A percentile compares a stretch with the other conserved stretches of the same genome.
phyloP scores from a whole-genome alignment of 2,113 vertebrate species.

The Pelvicachromis taeniatus region DNA sequence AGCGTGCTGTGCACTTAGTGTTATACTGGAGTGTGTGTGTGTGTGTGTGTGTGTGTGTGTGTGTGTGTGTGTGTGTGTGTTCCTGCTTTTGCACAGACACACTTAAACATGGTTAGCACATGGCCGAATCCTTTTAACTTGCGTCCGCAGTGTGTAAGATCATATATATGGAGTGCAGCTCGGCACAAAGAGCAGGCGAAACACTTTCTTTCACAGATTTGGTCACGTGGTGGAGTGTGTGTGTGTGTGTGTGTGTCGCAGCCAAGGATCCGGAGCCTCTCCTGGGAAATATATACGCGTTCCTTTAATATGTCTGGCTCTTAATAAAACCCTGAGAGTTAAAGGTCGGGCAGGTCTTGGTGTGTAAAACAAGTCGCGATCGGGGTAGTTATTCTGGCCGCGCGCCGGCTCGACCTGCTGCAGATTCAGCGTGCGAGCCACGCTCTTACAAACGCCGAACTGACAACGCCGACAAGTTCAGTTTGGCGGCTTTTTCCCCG shows the following conservation, averaged over 20 bases:
- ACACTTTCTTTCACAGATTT: not conserved
- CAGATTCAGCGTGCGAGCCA: not conserved
- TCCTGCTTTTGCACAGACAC: not conserved
- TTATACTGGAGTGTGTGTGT: not conserved
- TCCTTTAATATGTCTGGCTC: slow-evolving; percentile 42
- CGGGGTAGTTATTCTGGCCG: not conserved
- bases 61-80: not conserved
- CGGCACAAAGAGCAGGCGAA: not conserved
- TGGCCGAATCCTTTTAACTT: not conserved
- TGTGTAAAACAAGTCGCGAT: slow-evolving; percentile 21
- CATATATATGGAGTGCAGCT: not conserved
- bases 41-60: not conserved
- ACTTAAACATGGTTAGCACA: not conserved
- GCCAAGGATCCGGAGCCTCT: slow-evolving; percentile 13
- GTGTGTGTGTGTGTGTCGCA: slow-evolving; percentile 11
- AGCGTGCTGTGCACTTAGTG: slow-evolving; percentile 27
- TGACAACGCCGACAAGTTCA: not conserved
- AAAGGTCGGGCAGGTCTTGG: slow-evolving; percentile 25
- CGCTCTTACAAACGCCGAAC: not conserved
- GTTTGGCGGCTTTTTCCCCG: not conserved
- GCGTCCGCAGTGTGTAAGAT: not conserved
- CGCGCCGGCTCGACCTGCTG: not conserved
- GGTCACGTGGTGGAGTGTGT: slow-evolving; percentile 2
- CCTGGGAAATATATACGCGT: slow-evolving; percentile 41
- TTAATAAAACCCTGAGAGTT: slow-evolving; percentile 45